Base-by-base conservation (phyloP, 2,888 invertebrate species). In the Cosmopolites sordidus region DNA sequence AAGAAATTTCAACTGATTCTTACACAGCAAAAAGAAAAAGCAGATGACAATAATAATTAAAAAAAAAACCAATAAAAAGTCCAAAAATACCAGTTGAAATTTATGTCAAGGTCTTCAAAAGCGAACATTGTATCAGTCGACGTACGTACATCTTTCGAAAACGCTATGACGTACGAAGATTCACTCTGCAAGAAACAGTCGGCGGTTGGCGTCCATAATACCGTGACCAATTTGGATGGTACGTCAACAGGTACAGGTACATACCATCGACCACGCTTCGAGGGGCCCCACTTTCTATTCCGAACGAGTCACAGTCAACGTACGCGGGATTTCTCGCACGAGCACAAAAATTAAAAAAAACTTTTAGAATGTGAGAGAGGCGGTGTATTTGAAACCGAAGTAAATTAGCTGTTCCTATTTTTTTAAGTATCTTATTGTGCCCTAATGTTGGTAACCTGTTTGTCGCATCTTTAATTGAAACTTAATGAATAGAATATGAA, bases 211-310 rank as follows among this genome's bases (percentile, higher is more conserved):
- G 11, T 33, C 42, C 44, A 45, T 42, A 45, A 42, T 46, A 46
- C 51, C 51, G 46, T 51, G 51, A 46, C 51, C 51, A 51, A 51
- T 51, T 47, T 51, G 42, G 18, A 47, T 43, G 43, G 38, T 42
- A 47, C 47, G 51, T 42, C 45, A 45, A 45, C 45, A 51, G 41
- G 22, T 22, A 22, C 22, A 22, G 8, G 22, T 14, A 42, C 39
- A 41, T 18, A 45, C 45, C 41, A 40, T 51, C 45, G 37, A 49
- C 38, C 43, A 49, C 49, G 49, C 15, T 49, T 39, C 16, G 43
- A 2, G 43, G 27, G 22, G 14, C 43, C 39, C 46, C 39, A 51
- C 51, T 51, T 51, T 51, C 51, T 51, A 51, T 38, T 46, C 22
- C 38, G 41, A 33, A 33, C 33, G 33, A 11, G 33, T 33, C 33